Evolutionary conservation across 2,797 vertebrate species (phyloP), one percentile per base, ranked within the genome.

Genomic region (Pangasius sanitwongsei): DNA sequence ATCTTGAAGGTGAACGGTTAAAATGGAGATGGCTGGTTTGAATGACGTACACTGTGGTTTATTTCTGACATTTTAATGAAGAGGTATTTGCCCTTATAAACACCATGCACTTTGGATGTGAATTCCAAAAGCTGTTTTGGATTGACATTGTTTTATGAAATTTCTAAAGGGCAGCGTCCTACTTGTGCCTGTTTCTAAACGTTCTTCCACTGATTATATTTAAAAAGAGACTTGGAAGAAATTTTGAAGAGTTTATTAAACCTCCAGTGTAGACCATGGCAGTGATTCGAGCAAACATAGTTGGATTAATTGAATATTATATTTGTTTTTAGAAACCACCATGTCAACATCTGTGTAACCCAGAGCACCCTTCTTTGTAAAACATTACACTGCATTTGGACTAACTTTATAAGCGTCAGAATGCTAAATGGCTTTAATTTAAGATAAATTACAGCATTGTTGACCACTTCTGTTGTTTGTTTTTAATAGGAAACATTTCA

Each of bases 61-160:
- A 59, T 44, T 67, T 67, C 53, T 80, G 63, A 74, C 89, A 83
- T 44, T 63, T 70, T 89, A 83, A 86, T 83, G 50, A 82, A 74
- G 53, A 63, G 83, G 82, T 69, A 86, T 80, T 87, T 89, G 82
- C 87, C 86, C 57, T 86, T 86, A 86, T 90, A 86, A 87, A 86
- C 63, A 53, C n/a, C 53, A 57, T 61, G 48, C 44, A 70, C 65
- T 67, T 65, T 87, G 77, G 69, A 84, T 65, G 61, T 78, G 61
- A 87, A 81, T 41, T 83, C 67, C 8, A 59, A 88, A 86, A 72
- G 70, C 77, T 75, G 82, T 80, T 41, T 63, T 75, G 77, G 48
- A 83, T 81, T 65, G 83, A 81, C 67, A 65, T 69, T 70, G 25
- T 86, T 86, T 83, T 83, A 83, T 86, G 25, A 83, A 67, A 77